Evolutionary conservation across 2,888 invertebrate species (phyloP).

Genomic region (Rhingia rostrata): DNA sequence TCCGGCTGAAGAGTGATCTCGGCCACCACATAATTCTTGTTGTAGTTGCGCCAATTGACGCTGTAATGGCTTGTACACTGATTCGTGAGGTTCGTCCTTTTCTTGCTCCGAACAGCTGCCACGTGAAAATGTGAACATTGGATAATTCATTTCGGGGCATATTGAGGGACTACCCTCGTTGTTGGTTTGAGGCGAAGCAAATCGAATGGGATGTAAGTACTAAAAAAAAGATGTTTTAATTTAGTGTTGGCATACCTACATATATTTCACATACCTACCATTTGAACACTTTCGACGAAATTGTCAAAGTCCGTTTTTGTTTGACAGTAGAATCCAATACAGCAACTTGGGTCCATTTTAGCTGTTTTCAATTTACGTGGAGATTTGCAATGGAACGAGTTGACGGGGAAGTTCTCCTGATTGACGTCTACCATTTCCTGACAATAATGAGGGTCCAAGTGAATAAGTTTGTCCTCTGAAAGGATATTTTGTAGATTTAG

Average conservation of each 20-base stretch:
- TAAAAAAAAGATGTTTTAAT: constrained; percentile 77
- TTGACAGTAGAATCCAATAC: constrained; percentile 93
- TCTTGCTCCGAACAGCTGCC: constrained; percentile 86
- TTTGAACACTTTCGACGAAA: constrained; percentile 88
- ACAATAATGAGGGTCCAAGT: constrained; percentile 96
- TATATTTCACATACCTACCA: constrained; percentile 81
- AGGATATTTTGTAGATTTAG: neutral
- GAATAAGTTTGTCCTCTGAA: constrained; percentile 93
- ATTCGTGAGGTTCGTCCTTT: constrained; percentile 79
- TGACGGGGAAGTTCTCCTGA: constrained; percentile 89
- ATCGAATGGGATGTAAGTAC: constrained; percentile 84
- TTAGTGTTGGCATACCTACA: too few species aligned
- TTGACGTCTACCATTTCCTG: constrained; percentile 95
- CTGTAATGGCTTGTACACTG: constrained; percentile 84
- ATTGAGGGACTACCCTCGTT: constrained; percentile 72
- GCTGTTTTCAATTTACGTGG: constrained; percentile 92
- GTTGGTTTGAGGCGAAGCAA: constrained; percentile 76
- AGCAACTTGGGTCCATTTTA: constrained; percentile 96
- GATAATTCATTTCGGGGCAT: constrained; percentile 86
- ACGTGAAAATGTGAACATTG: constrained; percentile 91
- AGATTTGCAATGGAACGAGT: constrained; percentile 93
- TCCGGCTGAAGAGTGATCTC: constrained; percentile 80
- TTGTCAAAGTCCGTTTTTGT: constrained; percentile 90
- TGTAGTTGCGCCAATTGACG: constrained; percentile 85
- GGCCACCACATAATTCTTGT: constrained; percentile 83